phyloP scores from a whole-genome alignment of 2,888 invertebrate genomes.

The Polyommatus icarus region DNA sequence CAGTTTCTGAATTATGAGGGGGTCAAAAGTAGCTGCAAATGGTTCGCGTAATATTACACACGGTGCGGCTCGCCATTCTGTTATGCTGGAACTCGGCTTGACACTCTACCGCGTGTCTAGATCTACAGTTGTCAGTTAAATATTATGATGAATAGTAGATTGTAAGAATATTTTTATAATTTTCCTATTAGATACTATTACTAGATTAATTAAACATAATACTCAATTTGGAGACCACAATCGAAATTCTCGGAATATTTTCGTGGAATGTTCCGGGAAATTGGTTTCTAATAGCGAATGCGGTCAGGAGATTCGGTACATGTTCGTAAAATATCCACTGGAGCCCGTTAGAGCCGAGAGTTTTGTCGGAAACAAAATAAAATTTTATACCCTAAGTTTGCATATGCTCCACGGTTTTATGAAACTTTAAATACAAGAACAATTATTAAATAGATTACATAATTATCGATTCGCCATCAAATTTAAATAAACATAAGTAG shows the following conservation, averaged over 20 bases:
- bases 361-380: slow-evolving; percentile 25
- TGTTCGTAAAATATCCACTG: slow-evolving; percentile 22
- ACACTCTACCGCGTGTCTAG: too few species aligned
- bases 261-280: slow-evolving; percentile 5
- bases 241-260: slow-evolving; percentile 1
- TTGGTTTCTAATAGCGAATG: slow-evolving; percentile 28
- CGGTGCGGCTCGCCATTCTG: too few species aligned
- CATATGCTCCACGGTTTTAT: background rate
- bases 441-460: too few species aligned
- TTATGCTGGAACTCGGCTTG: too few species aligned
- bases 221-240: background rate
- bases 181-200: background rate
- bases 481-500: too few species aligned
- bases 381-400: slow-evolving; percentile 3
- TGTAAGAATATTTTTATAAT: too few species aligned
- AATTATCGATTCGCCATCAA: too few species aligned
- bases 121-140: too few species aligned
- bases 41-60: too few species aligned
- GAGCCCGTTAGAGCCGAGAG: background rate
- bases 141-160: too few species aligned
- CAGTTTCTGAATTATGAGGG: too few species aligned
- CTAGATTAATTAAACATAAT: background rate
- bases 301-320: slow-evolving; percentile 20
- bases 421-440: background rate
- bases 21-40: too few species aligned